Conservation (phyloP, 2,113 vertebrate genomes). For the Albula glossodonta region DNA sequence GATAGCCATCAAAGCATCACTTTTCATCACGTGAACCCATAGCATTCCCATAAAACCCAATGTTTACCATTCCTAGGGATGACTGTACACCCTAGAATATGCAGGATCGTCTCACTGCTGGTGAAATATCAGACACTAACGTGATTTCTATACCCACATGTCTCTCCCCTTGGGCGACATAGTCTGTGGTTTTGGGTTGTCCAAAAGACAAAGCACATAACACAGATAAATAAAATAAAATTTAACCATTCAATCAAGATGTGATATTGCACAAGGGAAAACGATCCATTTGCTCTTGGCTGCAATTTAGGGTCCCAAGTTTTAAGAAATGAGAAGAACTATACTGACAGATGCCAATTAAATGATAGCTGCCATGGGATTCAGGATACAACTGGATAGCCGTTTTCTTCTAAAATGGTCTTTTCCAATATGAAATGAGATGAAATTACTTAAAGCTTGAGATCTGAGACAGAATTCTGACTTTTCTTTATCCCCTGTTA, state of each 20-base stretch:
- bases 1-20: slow-evolving; percentile 36
- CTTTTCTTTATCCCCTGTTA: not conserved
- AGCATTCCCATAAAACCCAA: slow-evolving; percentile 43
- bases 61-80: slow-evolving; percentile 36
- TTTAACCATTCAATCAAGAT: slow-evolving; percentile 1
- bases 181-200: slow-evolving; percentile 47
- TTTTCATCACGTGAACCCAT: slow-evolving; percentile 53
- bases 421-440: slow-evolving; percentile 17
- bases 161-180: slow-evolving; percentile 33
- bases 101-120: slow-evolving; percentile 37
- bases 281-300: slow-evolving; percentile 31
- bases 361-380: slow-evolving; percentile 38
- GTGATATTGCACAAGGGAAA: slow-evolving; percentile 5
- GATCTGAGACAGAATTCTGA: not conserved
- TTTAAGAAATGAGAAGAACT: slow-evolving; percentile 29
- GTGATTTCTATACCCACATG: slow-evolving; percentile 40
- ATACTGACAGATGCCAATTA: slow-evolving; percentile 47
- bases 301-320: slow-evolving; percentile 31
- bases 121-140: slow-evolving; percentile 41
- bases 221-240: slow-evolving; percentile 24
- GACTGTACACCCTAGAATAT: slow-evolving; percentile 25
- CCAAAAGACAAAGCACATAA: slow-evolving; percentile 27
- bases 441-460: not conserved
- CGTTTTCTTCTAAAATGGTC: slow-evolving; percentile 19
- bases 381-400: not conserved